Base-by-base conservation (phyloP, 2,113 vertebrate species). In the Regulus satrapa region DNA sequence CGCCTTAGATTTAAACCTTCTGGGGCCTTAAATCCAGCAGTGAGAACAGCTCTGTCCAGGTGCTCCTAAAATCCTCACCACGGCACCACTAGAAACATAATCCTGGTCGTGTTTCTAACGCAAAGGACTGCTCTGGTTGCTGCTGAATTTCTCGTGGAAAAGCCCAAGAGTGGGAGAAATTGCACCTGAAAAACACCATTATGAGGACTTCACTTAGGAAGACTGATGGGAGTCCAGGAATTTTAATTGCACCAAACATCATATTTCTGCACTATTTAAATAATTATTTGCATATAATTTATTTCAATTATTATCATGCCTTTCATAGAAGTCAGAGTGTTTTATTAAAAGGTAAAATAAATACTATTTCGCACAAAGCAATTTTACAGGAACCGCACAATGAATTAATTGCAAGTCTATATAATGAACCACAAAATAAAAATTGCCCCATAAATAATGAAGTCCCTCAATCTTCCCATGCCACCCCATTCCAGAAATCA, bases 271-370 rank as follows among this genome's bases (percentile, higher is more conserved):
- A 32, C 10, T 34, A 46, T 66, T 92, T 80, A 46, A 92, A 86
- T 52, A 52, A 84, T 58, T 77, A 80, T 91, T 94, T 89, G 83
- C 68, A 36, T 66, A 55, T 28, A 54, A 85, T 80, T 91, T 89
- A 71, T 84, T 94, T 94, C 46, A 51, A 25, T 96, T 94, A 85
- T 90, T 90, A 93, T 56, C 75, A 52, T 41, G 74, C n/a, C 43
- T 63, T 83, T 58, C 63, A 11, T 3, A 80, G 54, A 38, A 88
- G 24, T 49, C 52, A 5, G 31, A 34, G 6, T 0, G 10, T 79
- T 92, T 76, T 55, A 88, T 32, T 85, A 88, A 85, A 93, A 90
- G 18, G 38, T 51, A 93, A 80, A 94, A 92, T 67, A 95, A 94
- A 95, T 32, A 88, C 18, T 48, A 77, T 58, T 92, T 95, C 5